Base-by-base conservation (phyloP, 1,140 invertebrate species). In the Ectropis grisescens region DNA sequence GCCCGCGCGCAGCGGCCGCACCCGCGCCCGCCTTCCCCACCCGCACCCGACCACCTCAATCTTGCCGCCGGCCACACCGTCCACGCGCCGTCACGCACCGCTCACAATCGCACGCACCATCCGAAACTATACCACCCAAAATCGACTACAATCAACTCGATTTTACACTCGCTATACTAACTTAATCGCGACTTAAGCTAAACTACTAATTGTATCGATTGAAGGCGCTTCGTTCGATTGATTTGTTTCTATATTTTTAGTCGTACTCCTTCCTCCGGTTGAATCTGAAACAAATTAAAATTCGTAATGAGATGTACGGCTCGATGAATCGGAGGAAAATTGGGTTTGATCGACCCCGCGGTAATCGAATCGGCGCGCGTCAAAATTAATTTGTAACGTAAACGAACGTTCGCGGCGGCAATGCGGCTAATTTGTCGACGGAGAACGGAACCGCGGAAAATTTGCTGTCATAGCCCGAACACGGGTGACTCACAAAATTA, bases 31-130 rank as follows among this genome's bases (percentile, higher is more conserved):
- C 71, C 74, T 69, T 23, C 61, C 66, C 64, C 74, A 76, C 45
- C 61, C 65, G 54, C 67, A 65, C 69, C 69, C 68, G 33, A 72
- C 70, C 61, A 68, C 69, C 62, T 75, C 70, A 75, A 75, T 79
- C 62, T 76, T 75, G 69, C 41, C 57, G 39, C 49, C 47, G 34
- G 12, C 29, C 43, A 39, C 49, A 35, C 47, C 3, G 8, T 19
- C 32, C 32, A n/a, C 31, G 34, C 50, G 31, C 47, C 25, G 19
- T 12, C 24, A 24, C 38, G 41, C 37, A 48, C 38, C 45, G 31
- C 29, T 29, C 45, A 23, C 37, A 10, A 35, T 41, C 44, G 28
- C 46, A 23, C 36, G 38, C 46, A 38, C 41, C 29, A 37, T 41
- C 10, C 42, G 30, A 27, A n/a, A 13, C 14, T 10, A 11, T 38